Evolutionary conservation across 2,888 invertebrate genomes (phyloP).

Genomic region (Drosophila glabriapex): DNA sequence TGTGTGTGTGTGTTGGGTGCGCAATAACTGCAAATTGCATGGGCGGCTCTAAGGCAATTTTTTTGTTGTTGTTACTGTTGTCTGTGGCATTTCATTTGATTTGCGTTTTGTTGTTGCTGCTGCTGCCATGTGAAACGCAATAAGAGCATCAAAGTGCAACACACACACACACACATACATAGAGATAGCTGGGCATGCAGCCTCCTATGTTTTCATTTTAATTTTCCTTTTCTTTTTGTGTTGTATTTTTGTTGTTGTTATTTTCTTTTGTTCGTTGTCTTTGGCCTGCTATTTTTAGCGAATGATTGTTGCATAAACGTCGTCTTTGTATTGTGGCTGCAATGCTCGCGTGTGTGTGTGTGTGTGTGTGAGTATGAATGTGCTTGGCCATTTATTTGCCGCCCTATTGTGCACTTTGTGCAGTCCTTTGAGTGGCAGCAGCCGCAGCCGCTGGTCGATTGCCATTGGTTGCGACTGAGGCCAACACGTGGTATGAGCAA

Average conservation of each 20-base stretch:
- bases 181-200: conserved; percentile 52
- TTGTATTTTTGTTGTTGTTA: conserved; percentile 1
- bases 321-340: conserved; percentile 76
- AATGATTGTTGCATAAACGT: conserved; percentile 81
- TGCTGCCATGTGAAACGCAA: conserved; percentile 65
- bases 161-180: conserved; percentile 34
- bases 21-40: conserved; percentile 81
- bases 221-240: conserved; percentile 12
- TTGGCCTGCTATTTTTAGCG: conserved; percentile 69
- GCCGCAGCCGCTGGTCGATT: conserved; percentile 45
- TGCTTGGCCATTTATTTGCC: conserved; percentile 49
- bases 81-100: conserved; percentile 79
- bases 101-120: conserved; percentile 60
- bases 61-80: conserved; percentile 50
- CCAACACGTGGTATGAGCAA: conserved; percentile 66
- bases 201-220: conserved; percentile 53
- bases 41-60: conserved; percentile 80
- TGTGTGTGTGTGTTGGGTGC: conserved; percentile 53
- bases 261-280: conserved; percentile 36
- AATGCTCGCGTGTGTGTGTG: conserved; percentile 25
- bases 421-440: conserved; percentile 72
- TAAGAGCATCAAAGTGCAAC: conserved; percentile 79
- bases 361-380: conserved; percentile 28
- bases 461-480: conserved; percentile 46
- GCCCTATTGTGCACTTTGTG: conserved; percentile 72